A percentile compares a stretch with the other conserved stretches of the same genome.
These are phyloP conservation scores for Tiliacea citrago DNA, from an alignment of 2,888 invertebrate species.

Conservation along the genomic window DNA sequence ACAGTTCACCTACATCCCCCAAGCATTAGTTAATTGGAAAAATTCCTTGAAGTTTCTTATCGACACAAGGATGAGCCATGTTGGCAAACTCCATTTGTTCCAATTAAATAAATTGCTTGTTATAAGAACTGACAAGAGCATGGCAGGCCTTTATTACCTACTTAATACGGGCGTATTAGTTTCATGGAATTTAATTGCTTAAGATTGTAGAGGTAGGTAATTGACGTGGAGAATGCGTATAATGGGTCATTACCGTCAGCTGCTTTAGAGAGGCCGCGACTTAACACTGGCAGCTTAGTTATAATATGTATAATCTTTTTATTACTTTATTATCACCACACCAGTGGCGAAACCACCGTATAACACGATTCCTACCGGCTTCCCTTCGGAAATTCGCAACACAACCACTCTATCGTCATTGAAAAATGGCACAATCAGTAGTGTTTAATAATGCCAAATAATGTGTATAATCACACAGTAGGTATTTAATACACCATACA, in stretches of 20 bases:
- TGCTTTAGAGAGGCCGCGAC: background rate
- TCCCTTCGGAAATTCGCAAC: too few relatives aligned
- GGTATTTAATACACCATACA: too few relatives aligned
- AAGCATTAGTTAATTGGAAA: slow-evolving; percentile 55
- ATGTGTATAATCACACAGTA: too few relatives aligned
- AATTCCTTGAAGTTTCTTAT: slow-evolving; percentile 38
- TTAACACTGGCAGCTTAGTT: background rate
- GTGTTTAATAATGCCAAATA: too few relatives aligned
- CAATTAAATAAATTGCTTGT: slow-evolving; percentile 76
- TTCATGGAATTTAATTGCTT: slow-evolving; percentile 23
- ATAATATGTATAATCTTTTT: background rate
- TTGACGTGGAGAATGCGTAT: slow-evolving; percentile 16
- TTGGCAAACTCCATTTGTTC: slow-evolving; percentile 68
- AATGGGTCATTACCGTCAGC: slow-evolving; percentile 24
- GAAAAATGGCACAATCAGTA: too few relatives aligned
- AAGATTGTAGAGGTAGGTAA: slow-evolving; percentile 14
- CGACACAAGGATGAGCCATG: slow-evolving; percentile 53
- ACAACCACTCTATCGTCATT: too few relatives aligned
- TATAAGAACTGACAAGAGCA: slow-evolving; percentile 46
- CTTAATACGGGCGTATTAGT: slow-evolving; percentile 22
- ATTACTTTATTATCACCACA: too few relatives aligned
- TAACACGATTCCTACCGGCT: too few relatives aligned
- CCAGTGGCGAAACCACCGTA: too few relatives aligned
- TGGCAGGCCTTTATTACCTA: slow-evolving; percentile 25
- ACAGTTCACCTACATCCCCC: slow-evolving; percentile 30